Percentiles rank a stretch among this genome's conserved stretches.
phyloP scores from a whole-genome alignment of 2,888 invertebrate species.

The Anticlea derivata region DNA sequence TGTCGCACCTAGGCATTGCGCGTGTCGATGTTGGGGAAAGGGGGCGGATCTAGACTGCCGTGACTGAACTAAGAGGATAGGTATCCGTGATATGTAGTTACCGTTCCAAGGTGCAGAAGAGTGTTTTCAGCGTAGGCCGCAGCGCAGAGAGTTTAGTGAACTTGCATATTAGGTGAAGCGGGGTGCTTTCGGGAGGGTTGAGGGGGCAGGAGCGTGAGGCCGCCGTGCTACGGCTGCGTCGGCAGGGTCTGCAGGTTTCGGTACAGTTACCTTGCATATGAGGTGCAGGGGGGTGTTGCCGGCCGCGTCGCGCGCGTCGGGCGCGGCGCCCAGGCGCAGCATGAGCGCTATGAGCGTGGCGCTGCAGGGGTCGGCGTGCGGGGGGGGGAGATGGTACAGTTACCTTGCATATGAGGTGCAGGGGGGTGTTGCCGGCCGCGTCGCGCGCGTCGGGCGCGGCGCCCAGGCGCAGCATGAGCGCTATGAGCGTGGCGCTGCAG shows the following conservation, averaged over 20 bases:
- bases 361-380: constrained; percentile 77
- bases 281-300: constrained; percentile 96
- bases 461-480: constrained; percentile 91
- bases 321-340: constrained; percentile 92
- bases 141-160: no score
- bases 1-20: no score
- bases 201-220: constrained; percentile 83
- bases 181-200: constrained; percentile 94
- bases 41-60: no score
- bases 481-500: constrained; percentile 74
- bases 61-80: no score
- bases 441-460: constrained; percentile 92
- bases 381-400: constrained; percentile 57
- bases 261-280: constrained; percentile 86
- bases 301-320: constrained; percentile 89
- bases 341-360: constrained; percentile 86
- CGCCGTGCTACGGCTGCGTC: constrained; percentile 82
- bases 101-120: no score
- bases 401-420: constrained; percentile 92
- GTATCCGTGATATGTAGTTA: no score
- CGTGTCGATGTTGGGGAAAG: no score
- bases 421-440: constrained; percentile 92
- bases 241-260: constrained; percentile 73
- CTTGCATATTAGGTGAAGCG: constrained; percentile 93
- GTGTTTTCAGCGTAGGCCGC: no score